phyloP scores from a whole-genome alignment of 2,113 vertebrate genomes.

The Phoenicopterus ruber region DNA sequence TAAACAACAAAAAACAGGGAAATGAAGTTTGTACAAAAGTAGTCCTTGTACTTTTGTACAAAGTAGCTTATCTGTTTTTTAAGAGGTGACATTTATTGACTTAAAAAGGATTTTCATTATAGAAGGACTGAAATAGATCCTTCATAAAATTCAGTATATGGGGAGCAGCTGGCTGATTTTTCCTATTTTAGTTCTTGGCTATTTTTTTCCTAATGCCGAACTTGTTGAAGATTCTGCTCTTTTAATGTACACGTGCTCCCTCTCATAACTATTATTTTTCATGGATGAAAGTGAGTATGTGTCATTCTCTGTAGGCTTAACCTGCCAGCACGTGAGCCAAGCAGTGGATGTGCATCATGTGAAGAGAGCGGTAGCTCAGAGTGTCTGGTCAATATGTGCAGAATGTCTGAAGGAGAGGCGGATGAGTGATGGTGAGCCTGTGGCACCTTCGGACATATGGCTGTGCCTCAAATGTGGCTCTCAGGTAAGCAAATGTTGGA shows the following conservation, averaged over 20 bases:
- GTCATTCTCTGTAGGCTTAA: conserved; percentile 75
- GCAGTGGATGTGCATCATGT: conserved; percentile 90
- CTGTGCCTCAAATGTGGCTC: conserved; percentile 94
- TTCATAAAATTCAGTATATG: neutral
- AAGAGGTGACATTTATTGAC: neutral
- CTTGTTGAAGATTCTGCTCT: neutral
- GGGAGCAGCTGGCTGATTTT: conserved; percentile 7
- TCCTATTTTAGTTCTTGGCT: neutral
- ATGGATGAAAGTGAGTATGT: neutral
- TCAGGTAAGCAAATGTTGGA: conserved; percentile 76
- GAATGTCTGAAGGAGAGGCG: conserved; percentile 92
- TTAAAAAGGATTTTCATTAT: neutral
- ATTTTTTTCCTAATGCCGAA: neutral
- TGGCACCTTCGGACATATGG: conserved; percentile 80
- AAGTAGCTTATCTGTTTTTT: neutral
- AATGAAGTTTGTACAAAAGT: neutral
- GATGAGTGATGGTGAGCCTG: conserved; percentile 77
- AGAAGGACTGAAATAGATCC: neutral
- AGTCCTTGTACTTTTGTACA: neutral
- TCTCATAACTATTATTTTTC: neutral
- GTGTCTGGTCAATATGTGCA: conserved; percentile 85
- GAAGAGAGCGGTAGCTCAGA: conserved; percentile 86
- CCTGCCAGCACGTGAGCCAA: conserved; percentile 91
- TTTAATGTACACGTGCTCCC: neutral
- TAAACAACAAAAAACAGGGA: neutral